phyloP scores from a whole-genome alignment of 2,113 vertebrate genomes.

The Rhea pennata region DNA sequence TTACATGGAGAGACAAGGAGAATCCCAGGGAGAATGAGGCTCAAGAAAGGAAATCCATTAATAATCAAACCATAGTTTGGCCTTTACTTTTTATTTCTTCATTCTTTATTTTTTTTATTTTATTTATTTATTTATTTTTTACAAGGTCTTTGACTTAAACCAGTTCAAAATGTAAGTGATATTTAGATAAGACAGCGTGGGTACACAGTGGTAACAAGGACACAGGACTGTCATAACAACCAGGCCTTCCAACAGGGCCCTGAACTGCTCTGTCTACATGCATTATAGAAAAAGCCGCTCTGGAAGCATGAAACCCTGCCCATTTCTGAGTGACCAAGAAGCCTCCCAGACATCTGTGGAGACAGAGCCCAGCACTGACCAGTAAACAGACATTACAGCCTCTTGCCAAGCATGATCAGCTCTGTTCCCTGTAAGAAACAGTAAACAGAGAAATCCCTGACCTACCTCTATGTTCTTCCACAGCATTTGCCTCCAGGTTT shows the following conservation, averaged over 20 bases:
- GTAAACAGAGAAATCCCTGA: not conserved
- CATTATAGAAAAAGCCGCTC: accelerated
- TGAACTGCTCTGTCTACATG: accelerated
- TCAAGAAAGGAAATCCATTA: slow-evolving; percentile 1
- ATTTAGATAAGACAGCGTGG: not conserved
- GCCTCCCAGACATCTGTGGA: not conserved
- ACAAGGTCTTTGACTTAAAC: not conserved
- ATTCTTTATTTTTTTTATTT: not conserved
- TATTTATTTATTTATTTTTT: not conserved
- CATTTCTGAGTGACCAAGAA: not conserved
- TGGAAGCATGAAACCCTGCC: not conserved
- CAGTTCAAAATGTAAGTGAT: not conserved
- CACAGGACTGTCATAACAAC: not conserved
- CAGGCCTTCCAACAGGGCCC: not conserved
- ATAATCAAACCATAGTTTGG: not conserved
- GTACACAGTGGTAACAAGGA: not conserved
- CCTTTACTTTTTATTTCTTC: not conserved
- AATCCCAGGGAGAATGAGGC: not conserved
- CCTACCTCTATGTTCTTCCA: not conserved
- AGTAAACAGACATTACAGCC: not conserved
- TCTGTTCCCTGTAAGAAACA: not conserved
- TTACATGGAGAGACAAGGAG: not conserved
- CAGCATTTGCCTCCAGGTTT: not conserved
- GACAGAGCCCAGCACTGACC: not conserved
- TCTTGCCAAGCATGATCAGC: not conserved